Conservation (phyloP, 1,140 invertebrate species). For the Homalodisca vitripennis region DNA sequence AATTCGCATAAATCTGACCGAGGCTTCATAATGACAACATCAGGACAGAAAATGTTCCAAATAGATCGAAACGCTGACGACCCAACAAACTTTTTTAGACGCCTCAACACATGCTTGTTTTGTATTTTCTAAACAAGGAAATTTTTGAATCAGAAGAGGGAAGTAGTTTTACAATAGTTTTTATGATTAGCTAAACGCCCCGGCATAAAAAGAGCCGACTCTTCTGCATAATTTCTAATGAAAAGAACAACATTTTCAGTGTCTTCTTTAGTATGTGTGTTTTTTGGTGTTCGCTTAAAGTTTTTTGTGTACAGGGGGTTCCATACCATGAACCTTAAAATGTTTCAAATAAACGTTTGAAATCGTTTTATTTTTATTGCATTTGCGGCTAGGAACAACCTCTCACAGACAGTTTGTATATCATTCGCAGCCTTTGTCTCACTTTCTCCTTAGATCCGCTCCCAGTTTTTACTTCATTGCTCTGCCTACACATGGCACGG, state of each 20-base stretch:
- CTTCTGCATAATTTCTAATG: constrained; percentile 29
- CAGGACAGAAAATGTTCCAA: constrained; percentile 27
- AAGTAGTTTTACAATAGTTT: constrained; percentile 26
- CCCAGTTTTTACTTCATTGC: constrained; percentile 11
- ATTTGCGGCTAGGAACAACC: constrained; percentile 13
- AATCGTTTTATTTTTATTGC: constrained; percentile 25
- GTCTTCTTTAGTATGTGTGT: background rate
- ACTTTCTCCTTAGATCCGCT: background rate
- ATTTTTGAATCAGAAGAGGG: constrained; percentile 18
- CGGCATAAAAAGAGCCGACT: constrained; percentile 28
- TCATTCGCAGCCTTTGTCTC: constrained; percentile 19
- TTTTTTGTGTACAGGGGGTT: constrained; percentile 10
- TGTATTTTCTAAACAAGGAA: constrained; percentile 22
- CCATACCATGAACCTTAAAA: constrained; percentile 9
- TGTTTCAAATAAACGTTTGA: constrained; percentile 25
- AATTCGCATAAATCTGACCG: constrained; percentile 24
- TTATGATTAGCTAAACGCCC: constrained; percentile 11
- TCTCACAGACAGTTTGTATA: constrained; percentile 28
- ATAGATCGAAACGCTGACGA: constrained; percentile 5
- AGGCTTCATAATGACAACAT: constrained; percentile 27
- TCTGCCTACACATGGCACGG: background rate
- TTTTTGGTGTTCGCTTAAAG: constrained; percentile 15
- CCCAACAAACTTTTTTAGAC: constrained; percentile 11
- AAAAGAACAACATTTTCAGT: constrained; percentile 18
- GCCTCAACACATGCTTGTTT: constrained; percentile 20